phyloP scores from a whole-genome alignment of 30 jellyfish, hydroid and myxozoan genomes.

The Turritopsis dohrnii region DNA sequence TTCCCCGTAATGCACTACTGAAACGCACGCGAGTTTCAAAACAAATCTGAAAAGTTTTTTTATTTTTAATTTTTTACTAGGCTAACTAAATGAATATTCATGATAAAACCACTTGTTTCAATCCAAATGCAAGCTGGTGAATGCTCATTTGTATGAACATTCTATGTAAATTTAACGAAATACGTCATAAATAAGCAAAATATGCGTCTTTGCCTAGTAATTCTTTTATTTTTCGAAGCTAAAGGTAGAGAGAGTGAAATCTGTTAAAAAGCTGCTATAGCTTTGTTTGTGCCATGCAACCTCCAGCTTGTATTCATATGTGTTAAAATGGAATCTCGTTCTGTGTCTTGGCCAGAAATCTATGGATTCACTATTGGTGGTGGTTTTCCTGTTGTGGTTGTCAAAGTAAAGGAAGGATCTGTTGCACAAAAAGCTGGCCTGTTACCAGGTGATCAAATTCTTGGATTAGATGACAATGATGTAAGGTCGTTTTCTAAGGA shows the following conservation, averaged over 20 bases:
- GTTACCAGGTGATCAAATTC: slow-evolving; percentile 72
- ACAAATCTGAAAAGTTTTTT: background rate
- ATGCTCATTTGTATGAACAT: background rate
- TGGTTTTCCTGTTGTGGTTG: slow-evolving; percentile 66
- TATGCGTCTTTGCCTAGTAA: background rate
- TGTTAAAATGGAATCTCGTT: background rate
- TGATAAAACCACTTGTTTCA: background rate
- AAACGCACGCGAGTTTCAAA: background rate
- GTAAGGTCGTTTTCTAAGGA: slow-evolving; percentile 50
- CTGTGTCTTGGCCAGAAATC: slow-evolving; percentile 69
- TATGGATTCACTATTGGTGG: slow-evolving; percentile 71
- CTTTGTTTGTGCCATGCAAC: background rate
- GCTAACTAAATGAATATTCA: background rate
- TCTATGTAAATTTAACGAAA: background rate
- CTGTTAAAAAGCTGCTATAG: background rate
- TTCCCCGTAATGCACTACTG: background rate
- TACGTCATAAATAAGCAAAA: background rate
- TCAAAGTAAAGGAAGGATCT: slow-evolving; percentile 43
- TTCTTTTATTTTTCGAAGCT: background rate
- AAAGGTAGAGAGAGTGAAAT: background rate
- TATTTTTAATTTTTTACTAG: no score
- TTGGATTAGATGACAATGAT: slow-evolving; percentile 45
- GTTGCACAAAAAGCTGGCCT: slow-evolving; percentile 77
- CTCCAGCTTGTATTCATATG: background rate
- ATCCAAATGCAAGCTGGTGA: background rate